Evolutionary conservation across 2,797 vertebrate species (phyloP), one percentile per base, ranked within the genome.

Genomic region (Fistularia commersonii): DNA sequence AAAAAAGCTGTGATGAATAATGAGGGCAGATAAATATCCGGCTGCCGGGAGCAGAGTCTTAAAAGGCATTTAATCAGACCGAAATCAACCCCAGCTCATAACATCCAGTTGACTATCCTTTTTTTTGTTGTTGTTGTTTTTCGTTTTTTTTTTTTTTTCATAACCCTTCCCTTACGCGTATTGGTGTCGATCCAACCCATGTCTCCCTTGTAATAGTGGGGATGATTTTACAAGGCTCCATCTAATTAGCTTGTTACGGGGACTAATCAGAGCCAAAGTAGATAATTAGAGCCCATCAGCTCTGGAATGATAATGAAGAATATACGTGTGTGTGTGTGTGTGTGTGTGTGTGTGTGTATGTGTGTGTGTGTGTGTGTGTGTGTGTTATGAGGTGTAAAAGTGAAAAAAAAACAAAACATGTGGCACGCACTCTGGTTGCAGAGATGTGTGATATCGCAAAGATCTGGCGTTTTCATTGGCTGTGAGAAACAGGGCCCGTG

Each of bases 191-290:
- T 83, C 69, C 71, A 66, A 78, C 53, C 58, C 70, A 61, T 66
- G 82, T 87, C 82, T 86, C 83, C 68, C 77, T 57, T 77, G 81
- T 87, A 87, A 86, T 84, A 63, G 69, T 66, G 56, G 75, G 65
- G 72, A 81, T 84, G 86, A 88, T 88, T 87, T 84, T 88, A 88
- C 86, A 87, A 86, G 81, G 72, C 86, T 81, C 74, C 75, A 74
- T 85, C 80, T 87, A 88, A 89, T 88, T 85, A 88, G 79, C 82
- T 84, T 76, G 80, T 89, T 87, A 85, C 79, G 79, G 74, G 80
- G 77, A 82, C 80, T 87, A 83, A 89, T 88, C 85, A 89, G 81
- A 85, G 80, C 77, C 79, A 81, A 80, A 78, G 76, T 79, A 83
- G 80, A 88, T 87, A 83, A 88, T 89, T 87, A 85, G 72, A 82